A percentile compares a stretch with the other conserved stretches of the same genome.
Evolutionary conservation across 53 echinoderm and acorn worm species (phyloP).

Genomic region (Stichopus horrens): DNA sequence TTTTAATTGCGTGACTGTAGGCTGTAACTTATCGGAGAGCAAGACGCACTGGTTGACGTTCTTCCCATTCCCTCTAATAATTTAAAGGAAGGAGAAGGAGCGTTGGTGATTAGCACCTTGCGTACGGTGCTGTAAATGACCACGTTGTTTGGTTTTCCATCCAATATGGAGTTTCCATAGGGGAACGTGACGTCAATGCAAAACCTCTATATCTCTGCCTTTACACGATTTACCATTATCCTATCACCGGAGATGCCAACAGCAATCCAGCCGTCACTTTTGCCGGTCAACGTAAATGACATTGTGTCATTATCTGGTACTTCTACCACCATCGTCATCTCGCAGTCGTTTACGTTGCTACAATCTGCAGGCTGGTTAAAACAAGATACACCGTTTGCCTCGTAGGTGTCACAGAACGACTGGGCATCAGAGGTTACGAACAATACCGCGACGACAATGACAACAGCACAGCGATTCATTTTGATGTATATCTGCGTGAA

Average conservation of each 20-base stretch:
- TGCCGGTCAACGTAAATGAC: conserved; percentile 5
- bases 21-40: too few relatives aligned
- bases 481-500: too few relatives aligned
- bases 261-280: conserved; percentile 30
- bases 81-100: too few relatives aligned
- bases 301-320: not conserved
- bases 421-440: conserved; percentile 14
- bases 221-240: not conserved
- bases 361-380: conserved; percentile 6
- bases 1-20: too few relatives aligned
- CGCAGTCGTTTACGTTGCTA: not conserved
- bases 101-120: too few relatives aligned
- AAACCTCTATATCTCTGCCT: not conserved
- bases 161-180: too few relatives aligned
- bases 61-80: too few relatives aligned
- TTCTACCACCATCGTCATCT: conserved; percentile 30
- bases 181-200: too few relatives aligned
- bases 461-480: too few relatives aligned
- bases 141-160: too few relatives aligned
- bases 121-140: too few relatives aligned
- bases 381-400: not conserved
- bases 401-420: not conserved
- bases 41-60: too few relatives aligned
- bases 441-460: not conserved
- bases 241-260: conserved; percentile 10